Base-by-base conservation (phyloP, 2,888 invertebrate genomes). In the Stenurella melanura region DNA sequence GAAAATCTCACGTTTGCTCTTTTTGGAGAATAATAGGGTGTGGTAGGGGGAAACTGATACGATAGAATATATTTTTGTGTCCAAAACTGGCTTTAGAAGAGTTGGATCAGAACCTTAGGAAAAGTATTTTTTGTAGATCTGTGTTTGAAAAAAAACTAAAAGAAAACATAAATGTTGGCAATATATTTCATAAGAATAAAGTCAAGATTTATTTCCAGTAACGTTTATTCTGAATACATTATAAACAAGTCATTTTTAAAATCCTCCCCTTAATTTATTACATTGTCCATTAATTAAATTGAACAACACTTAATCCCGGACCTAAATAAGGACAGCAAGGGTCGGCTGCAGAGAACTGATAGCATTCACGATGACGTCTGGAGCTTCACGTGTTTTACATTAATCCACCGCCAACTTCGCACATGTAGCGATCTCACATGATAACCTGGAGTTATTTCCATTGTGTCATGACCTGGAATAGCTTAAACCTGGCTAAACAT, bases 401-500 rank as follows among this genome's bases (percentile, higher is more conserved):
- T 85, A 86, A 86, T 85, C 84, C 83, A 73, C 75, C 73, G 78
- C 57, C 64, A 57, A 82, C 83, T 84, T 83, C 81, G 83, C 85
- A 83, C 84, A 83, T 85, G 83, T 81, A 68, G 54, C 57, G 64
- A 75, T 75, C 68, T 38, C 42, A 15, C 11, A 15, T 76, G 82
- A 82, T 82, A 82, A 79, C 80, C 79, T 73, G 79, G 78, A 82
- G 79, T 86, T 87, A 87, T 86, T 85, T 86, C 81, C 84, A 86
- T 85, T 85, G 85, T 86, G 86, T 85, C 86, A 83, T 81, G 85
- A 85, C 85, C 86, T 80, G 83, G 83, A 85, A 86, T 87, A 84
- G 85, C 83, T 86, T 85, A 86, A 80, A 76, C 78, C 80, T 81
- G 81, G 56, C 67, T 68, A 38, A 73, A 73, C 58, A 70, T 38